Base-by-base conservation (phyloP, 2,888 invertebrate species). In the Dastarcus helophoroides region DNA sequence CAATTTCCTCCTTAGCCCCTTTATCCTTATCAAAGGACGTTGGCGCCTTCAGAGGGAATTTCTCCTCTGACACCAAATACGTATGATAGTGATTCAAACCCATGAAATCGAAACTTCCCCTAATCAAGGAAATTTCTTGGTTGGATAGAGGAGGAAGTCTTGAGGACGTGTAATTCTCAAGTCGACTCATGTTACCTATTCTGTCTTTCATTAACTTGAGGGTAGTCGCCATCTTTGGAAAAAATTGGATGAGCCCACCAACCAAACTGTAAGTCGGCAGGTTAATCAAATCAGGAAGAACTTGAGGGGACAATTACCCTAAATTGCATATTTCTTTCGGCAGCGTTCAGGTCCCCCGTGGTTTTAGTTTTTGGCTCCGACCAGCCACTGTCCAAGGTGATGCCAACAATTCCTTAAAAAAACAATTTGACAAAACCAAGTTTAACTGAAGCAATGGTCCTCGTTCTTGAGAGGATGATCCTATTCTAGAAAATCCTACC, bases 51-150 rank as follows among this genome's bases (percentile, higher is more conserved):
- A 26, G 13, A n/a, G 46, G 39, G 50, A 33, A 63, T n/a, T 49
- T 36, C 2, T 43, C 31, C 19, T 49, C 32, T 6, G 61, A 41
- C 1, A 63, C 62, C 38, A 70, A 30, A 36, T 56, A 59, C 0
- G 69, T 62, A 0, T 73, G 68, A 52, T 76, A 80, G 33, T 73
- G 65, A 47, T 79, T 80, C 3, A 80, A 42, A 1, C 76, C 79
- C 15, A 79, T 60, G 53, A 76, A 79, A 50, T 81, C 80, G 37
- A 47, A 65, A 38, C 65, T 66, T 47, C 65, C 72, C 47, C 46
- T 46, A 22, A 69, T 57, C 5, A 50, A 45, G 14, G 55, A 36
- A 4, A 68, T 53, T 60, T 69, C 67, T 7, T 56, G 39, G 7
- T 40, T 22, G 0, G 59, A 53, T 27, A 71, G 64, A 21, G 36